These are phyloP conservation scores for Anthophora plumipes DNA, from an alignment of 2,888 invertebrate species.

Conservation along the genomic window DNA sequence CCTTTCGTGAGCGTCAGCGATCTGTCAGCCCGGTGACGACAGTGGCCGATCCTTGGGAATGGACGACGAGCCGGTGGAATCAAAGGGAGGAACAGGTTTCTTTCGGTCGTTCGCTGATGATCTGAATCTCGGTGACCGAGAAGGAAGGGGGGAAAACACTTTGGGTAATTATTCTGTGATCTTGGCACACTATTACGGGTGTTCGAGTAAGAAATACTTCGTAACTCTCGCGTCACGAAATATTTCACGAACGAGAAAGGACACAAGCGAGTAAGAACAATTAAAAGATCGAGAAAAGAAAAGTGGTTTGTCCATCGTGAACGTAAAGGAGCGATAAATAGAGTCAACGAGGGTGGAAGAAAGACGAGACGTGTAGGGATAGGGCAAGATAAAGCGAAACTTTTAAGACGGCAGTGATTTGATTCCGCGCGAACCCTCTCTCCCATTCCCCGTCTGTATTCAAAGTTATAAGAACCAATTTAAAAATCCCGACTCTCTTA, in stretches of 20 bases:
- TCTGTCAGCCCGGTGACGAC: slow-evolving; percentile 64
- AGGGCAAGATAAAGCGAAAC: slow-evolving; percentile 68
- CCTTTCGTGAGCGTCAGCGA: slow-evolving; percentile 63
- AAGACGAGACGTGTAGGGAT: slow-evolving; percentile 18
- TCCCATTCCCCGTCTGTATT: slow-evolving; percentile 66
- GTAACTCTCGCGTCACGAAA: no score
- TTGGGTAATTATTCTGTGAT: not conserved
- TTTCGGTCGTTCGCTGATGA: not conserved
- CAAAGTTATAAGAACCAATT: slow-evolving; percentile 84
- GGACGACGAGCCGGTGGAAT: slow-evolving; percentile 9
- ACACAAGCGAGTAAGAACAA: not conserved
- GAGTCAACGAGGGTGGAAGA: slow-evolving; percentile 65
- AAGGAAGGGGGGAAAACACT: slow-evolving; percentile 11
- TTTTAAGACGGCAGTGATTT: slow-evolving; percentile 79
- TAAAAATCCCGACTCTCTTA: slow-evolving; percentile 76
- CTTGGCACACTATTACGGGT: no score
- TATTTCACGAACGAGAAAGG: not conserved
- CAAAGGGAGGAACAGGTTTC: slow-evolving; percentile 11
- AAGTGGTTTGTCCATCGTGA: not conserved
- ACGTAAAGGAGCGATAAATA: slow-evolving; percentile 33
- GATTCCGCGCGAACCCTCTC: slow-evolving; percentile 69
- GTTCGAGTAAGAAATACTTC: no score
- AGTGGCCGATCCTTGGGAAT: slow-evolving; percentile 40
- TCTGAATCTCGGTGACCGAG: not conserved
- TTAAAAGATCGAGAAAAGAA: not conserved